Evolutionary conservation across 2,888 invertebrate genomes (phyloP), one percentile per base, ranked within the genome.

Genomic region (Drosophila borealis): DNA sequence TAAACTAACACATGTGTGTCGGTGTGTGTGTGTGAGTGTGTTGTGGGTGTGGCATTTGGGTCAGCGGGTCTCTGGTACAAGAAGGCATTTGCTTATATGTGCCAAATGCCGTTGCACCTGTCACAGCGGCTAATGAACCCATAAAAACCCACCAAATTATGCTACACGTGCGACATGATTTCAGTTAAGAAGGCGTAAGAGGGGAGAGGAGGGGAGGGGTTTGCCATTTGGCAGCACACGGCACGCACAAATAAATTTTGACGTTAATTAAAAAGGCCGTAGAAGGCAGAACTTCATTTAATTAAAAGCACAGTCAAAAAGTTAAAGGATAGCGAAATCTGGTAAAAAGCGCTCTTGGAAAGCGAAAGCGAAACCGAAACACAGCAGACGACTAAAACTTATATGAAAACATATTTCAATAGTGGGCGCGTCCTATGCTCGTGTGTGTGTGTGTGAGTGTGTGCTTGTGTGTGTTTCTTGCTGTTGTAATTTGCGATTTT

Each of bases 401-500:
- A 67, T 70, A 67, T 67, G 77, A 60, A 76, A 87, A 86, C 87
- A 83, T 89, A 80, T 80, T 89, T 85, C 85, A 87, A 89, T 87
- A 89, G 72, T 74, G 74, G 88, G 78, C 79, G 80, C 84, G 77
- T 71, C 80, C 67, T 48, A 34, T 63, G 74, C 51, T 70, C 33
- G 29, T 13, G 25, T 49, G 10, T n/a, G 4, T 49, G 3, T 55
- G 29, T 44, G 33, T 19, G 14, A 10, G 9, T 73, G 21, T 55
- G 36, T 57, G 14, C 17, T 39, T 46, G 25, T 54, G 19, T 68
- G 8, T 65, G 19, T 59, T 50, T 64, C 62, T 70, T 60, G 61
- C 46, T 78, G 17, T 70, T 75, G 74, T 80, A 80, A 81, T 81
- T 89, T 78, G 89, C 90, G 89, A 90, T 90, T 90, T 91, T 82